phyloP scores from a whole-genome alignment of 2,113 vertebrate species.

The Ctenomys sociabilis region DNA sequence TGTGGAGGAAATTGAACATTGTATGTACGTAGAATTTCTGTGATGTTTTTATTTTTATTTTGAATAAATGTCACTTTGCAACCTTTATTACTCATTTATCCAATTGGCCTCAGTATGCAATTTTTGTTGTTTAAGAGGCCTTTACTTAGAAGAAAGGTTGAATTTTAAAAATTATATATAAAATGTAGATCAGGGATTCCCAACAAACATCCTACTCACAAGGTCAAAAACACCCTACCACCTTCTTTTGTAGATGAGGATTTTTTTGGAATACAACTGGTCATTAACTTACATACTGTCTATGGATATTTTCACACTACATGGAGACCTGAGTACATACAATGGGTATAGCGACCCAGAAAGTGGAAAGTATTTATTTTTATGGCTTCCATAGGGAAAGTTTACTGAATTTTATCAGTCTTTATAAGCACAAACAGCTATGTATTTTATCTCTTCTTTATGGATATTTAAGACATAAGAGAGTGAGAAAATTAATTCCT shows the following conservation, averaged over 20 bases:
- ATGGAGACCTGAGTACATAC: background rate
- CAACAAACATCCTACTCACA: background rate
- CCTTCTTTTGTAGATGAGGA: conserved; percentile 27
- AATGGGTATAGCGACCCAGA: background rate
- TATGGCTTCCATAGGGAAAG: background rate
- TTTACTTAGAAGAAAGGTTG: conserved; percentile 36
- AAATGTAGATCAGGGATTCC: background rate
- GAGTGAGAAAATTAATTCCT: conserved; percentile 17
- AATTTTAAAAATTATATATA: conserved; percentile 39
- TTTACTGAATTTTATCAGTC: background rate
- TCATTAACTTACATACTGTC: conserved; percentile 23
- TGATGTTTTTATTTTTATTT: conserved; percentile 4
- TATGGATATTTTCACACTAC: background rate
- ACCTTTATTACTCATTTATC: background rate
- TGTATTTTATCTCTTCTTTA: conserved; percentile 25
- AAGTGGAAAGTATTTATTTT: conserved; percentile 17
- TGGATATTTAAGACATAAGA: conserved; percentile 26
- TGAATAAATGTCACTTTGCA: background rate
- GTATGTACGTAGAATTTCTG: background rate
- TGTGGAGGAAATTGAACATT: conserved; percentile 27
- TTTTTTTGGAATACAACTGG: background rate
- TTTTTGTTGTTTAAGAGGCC: conserved; percentile 28
- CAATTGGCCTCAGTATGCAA: conserved; percentile 29
- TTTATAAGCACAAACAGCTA: background rate
- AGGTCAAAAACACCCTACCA: background rate